Base-by-base conservation (phyloP, 1,140 invertebrate genomes). In the Nasonia vitripennis region DNA sequence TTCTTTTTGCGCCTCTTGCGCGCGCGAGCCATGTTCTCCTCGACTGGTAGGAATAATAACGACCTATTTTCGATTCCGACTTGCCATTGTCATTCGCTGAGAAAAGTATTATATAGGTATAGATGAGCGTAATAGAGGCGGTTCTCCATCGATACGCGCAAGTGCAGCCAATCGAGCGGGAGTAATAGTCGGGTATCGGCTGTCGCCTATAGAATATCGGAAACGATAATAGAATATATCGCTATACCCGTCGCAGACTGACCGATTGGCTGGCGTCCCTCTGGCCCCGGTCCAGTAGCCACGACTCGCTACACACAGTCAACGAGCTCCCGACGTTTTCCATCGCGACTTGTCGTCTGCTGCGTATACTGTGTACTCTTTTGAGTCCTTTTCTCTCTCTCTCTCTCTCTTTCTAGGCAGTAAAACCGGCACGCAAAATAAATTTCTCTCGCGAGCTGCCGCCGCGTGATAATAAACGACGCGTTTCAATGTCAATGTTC, bases 401-500 rank as follows among this genome's bases (percentile, higher is more conserved):
- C 20, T 62, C 17, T n/a, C 17, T 62, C 55, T 62, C 55, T 62
- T 20, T 62, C 5, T 6, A 62, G 6, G 14, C 20, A 4, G 55
- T 62, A 62, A 62, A 62, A 62, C 55, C 20, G 20, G 14, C 7
- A 0, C 20, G 7, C 55, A 62, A 62, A 62, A 62, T 62, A 62
- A 62, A 62, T 62, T 62, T 62, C 6, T n/a, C 20, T 62, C 20
- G 55, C 41, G 41, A 45, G 41, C 7, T 9, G 41, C 41, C 10
- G 10, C 41, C 9, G 9, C 41, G 10, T 62, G 55, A 62, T 62
- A 62, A 62, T 62, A 62, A 62, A 62, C 20, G 55, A 62, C 55
- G 20, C 34, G 71, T 70, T 81, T 86, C 84, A 86, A 86, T 86
- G 84, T 78, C 84, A 86, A 86, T 86, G 84, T 86, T 82, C 41